Conservation (phyloP, 2,888 invertebrate species). For the Lycia hirtaria region DNA sequence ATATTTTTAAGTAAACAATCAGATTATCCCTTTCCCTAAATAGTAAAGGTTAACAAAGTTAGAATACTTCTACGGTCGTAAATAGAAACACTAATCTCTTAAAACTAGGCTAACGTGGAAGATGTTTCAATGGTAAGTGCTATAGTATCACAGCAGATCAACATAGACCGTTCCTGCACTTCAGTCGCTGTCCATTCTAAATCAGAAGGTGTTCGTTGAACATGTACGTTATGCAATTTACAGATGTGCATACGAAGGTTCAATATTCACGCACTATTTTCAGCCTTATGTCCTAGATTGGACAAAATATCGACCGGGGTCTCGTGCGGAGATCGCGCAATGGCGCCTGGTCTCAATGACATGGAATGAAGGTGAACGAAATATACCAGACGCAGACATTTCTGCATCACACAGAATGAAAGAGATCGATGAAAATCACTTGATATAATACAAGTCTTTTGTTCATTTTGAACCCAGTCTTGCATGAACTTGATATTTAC, state of each 20-base stretch:
- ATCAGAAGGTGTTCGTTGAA: slow-evolving; percentile 20
- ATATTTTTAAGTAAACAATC: slow-evolving; percentile 74
- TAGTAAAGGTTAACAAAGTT: slow-evolving; percentile 81
- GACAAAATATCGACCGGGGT: slow-evolving; percentile 41
- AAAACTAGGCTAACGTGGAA: slow-evolving; percentile 80
- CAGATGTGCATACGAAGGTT: background rate
- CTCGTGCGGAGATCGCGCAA: slow-evolving; percentile 47
- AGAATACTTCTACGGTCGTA: slow-evolving; percentile 72
- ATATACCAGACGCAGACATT: slow-evolving; percentile 34
- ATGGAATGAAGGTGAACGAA: slow-evolving; percentile 50
- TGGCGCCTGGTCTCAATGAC: slow-evolving; percentile 45
- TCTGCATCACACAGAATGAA: slow-evolving; percentile 41
- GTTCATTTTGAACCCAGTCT: background rate
- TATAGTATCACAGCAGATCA: slow-evolving; percentile 83
- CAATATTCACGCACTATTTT: background rate
- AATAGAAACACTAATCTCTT: slow-evolving; percentile 81
- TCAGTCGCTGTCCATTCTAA: slow-evolving; percentile 47
- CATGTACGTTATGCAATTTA: background rate
- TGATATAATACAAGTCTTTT: background rate
- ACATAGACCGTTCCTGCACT: slow-evolving; percentile 67
- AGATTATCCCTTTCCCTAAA: slow-evolving; percentile 73
- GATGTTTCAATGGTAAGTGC: slow-evolving; percentile 77
- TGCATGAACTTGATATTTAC: slow-evolving; percentile 6
- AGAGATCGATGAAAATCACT: slow-evolving; percentile 33
- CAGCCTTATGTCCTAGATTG: slow-evolving; percentile 43